Evolutionary conservation across 1,140 invertebrate genomes (phyloP).

Genomic region (Leguminivora glycinivorella): DNA sequence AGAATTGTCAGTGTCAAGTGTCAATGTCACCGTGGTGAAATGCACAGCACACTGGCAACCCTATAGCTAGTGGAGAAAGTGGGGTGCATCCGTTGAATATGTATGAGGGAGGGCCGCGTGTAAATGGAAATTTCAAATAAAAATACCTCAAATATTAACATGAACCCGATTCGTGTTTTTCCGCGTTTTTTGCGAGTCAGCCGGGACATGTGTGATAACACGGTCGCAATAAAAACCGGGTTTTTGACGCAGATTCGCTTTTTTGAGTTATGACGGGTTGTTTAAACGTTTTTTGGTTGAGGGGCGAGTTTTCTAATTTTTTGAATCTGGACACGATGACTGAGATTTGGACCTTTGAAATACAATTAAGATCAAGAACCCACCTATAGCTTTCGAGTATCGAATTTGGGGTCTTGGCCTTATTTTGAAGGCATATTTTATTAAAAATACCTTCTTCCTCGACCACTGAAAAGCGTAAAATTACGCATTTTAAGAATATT

Average conservation of each 20-base stretch:
- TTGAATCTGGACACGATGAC: neutral
- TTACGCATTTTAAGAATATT: too few relatives aligned
- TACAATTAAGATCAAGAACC: too few relatives aligned
- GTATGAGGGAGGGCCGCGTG: conserved; percentile 71
- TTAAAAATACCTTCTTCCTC: too few relatives aligned
- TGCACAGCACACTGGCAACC: too few relatives aligned
- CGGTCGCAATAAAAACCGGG: conserved; percentile 51
- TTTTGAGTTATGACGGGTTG: conserved; percentile 27
- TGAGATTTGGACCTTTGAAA: neutral
- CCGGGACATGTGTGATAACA: conserved; percentile 64
- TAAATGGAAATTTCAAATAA: conserved; percentile 79
- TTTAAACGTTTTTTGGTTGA: neutral
- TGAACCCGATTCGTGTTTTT: conserved; percentile 73
- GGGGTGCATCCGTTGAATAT: conserved; percentile 78
- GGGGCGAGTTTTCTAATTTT: neutral
- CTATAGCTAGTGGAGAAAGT: conserved; percentile 60
- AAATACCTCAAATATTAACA: conserved; percentile 78
- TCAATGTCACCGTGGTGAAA: too few relatives aligned
- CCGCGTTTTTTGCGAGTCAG: conserved; percentile 49
- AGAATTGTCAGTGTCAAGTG: too few relatives aligned
- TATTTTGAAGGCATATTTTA: too few relatives aligned
- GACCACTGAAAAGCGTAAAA: too few relatives aligned
- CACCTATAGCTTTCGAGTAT: too few relatives aligned
- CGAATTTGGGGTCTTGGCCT: too few relatives aligned
- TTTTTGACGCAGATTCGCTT: conserved; percentile 43